phyloP scores from a whole-genome alignment of 2,888 invertebrate species.

The Hemicrepidius hirtus region DNA sequence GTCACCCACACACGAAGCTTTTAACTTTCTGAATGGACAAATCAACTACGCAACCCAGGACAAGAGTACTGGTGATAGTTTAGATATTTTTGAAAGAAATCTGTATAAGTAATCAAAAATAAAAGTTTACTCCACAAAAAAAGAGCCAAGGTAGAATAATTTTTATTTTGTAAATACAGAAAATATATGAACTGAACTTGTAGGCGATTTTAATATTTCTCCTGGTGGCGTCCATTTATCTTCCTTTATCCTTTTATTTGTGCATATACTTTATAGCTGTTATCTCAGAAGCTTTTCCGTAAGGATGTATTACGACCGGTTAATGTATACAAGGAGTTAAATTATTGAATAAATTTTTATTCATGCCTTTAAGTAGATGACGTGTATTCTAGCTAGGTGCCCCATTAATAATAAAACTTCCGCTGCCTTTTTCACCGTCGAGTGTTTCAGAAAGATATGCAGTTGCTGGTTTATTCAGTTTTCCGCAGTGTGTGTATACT shows the following conservation, averaged over 20 bases:
- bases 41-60: too few species aligned
- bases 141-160: neutral
- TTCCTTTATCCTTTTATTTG: slow-evolving; percentile 53
- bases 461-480: neutral
- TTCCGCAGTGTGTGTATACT: neutral
- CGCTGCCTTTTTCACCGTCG: neutral
- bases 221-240: slow-evolving; percentile 56
- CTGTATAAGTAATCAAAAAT: too few species aligned
- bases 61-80: too few species aligned
- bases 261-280: slow-evolving; percentile 51
- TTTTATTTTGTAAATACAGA: neutral
- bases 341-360: slow-evolving; percentile 28
- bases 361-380: slow-evolving; percentile 11
- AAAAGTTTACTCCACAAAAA: too few species aligned
- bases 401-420: slow-evolving; percentile 19
- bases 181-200: slow-evolving; percentile 49
- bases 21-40: too few species aligned
- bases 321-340: slow-evolving; percentile 10
- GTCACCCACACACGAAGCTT: too few species aligned
- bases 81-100: too few species aligned
- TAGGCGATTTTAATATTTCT: slow-evolving; percentile 59
- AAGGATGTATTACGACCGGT: slow-evolving; percentile 35
- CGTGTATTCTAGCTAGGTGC: slow-evolving; percentile 9
- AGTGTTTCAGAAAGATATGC: slow-evolving; percentile 1
- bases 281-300: slow-evolving; percentile 49